Base-by-base conservation (phyloP, 1,140 invertebrate species). In the Notospermus geniculatus region DNA sequence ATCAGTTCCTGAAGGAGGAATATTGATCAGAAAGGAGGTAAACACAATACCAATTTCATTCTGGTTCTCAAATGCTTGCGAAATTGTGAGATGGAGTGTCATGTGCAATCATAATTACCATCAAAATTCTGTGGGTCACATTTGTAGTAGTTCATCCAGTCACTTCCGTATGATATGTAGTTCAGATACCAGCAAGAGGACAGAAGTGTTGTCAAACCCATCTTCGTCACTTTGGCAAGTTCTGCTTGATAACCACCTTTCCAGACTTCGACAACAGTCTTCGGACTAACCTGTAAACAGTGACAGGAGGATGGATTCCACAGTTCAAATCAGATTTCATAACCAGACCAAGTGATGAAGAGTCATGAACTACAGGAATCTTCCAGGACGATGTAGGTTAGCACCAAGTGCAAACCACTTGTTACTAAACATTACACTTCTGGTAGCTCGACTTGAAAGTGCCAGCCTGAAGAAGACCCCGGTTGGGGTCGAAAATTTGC, bases 151-250 rank as follows among this genome's bases (percentile, higher is more conserved):
- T 88, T 85, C 1, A 74, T 59, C 92, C 92, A 95, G 75, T 93
- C 90, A 1, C 85, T 84, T 23, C 89, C 89, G 28, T 83, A 84
- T 11, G 76, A 75, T 22, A 93, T 79, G 63, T 89, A 85, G 76
- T 93, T 90, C 15, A 96, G 81, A 74, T 96, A 95, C 92, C 91
- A 95, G 61, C 90, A 89, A 4, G 89, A 82, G 0, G 91, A 92
- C 22, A 91, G 81, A 28, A 95, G 70, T 0, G 86, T 85, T 11
- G 84, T 68, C 56, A 63, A 67, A 15, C 66, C 65, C 53, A 66
- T 45, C 27, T 54, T 46, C 11, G 76, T 82, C 29, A 84, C 81
- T 57, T 79, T 73, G 13, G 62, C 64, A 61, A 88, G 64, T 63
- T 86, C 82, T 15, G 69, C 63, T 52, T 69, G 32, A 59, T 69